Evolutionary conservation across 2,797 vertebrate genomes (phyloP).

Genomic region (Zalophus californianus): DNA sequence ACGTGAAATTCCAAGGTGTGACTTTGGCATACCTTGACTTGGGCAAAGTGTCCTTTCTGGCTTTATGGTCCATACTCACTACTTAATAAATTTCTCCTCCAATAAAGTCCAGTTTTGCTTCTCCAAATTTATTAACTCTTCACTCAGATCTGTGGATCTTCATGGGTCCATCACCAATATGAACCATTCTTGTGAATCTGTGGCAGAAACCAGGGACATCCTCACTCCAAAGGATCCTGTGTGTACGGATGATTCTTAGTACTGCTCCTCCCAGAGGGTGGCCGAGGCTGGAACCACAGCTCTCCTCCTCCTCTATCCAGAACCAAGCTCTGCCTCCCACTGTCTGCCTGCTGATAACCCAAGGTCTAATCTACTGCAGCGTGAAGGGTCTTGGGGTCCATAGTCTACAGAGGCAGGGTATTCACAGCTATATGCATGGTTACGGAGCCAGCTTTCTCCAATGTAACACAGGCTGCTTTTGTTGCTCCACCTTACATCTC

Average conservation of each 20-base stretch:
- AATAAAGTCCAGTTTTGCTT: constrained; percentile 2
- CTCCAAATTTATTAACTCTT: neutral
- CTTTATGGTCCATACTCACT: neutral
- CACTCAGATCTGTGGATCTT: neutral
- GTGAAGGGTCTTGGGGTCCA: neutral
- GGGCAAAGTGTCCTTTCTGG: neutral
- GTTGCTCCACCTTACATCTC: neutral
- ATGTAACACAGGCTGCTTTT: neutral
- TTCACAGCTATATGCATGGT: neutral
- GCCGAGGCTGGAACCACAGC: too few species aligned
- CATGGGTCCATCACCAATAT: neutral
- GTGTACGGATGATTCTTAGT: neutral
- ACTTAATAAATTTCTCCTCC: neutral
- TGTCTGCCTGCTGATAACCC: neutral
- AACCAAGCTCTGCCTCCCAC: neutral
- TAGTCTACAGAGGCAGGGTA: neutral
- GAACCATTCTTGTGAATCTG: neutral
- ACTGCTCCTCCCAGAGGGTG: too few species aligned
- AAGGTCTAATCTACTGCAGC: neutral
- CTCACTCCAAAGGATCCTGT: neutral
- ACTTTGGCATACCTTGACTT: neutral
- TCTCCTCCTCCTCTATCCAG: neutral
- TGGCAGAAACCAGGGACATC: neutral
- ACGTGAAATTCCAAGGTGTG: neutral
- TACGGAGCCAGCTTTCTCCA: neutral